Percentiles rank a stretch among this genome's conserved stretches.
phyloP scores from a whole-genome alignment of 2,797 vertebrate genomes.

The Valencia hispanica region DNA sequence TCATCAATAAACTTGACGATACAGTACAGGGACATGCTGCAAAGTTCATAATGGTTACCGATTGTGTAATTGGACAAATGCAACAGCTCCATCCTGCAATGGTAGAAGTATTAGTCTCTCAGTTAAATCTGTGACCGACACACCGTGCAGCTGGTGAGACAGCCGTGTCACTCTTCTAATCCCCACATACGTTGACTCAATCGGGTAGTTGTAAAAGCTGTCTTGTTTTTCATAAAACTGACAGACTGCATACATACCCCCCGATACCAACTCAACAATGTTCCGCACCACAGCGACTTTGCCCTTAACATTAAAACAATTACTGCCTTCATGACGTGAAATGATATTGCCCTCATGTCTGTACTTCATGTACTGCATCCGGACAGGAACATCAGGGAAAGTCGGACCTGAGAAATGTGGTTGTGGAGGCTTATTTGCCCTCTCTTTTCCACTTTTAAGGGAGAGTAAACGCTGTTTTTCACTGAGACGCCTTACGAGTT shows the following conservation, averaged over 20 bases:
- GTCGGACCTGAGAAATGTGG: slow-evolving; percentile 1
- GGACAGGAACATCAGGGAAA: not conserved
- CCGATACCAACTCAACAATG: not conserved
- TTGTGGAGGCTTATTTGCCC: not conserved
- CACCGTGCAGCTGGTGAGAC: not conserved
- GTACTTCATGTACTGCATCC: not conserved
- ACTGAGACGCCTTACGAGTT: not conserved
- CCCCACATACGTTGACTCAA: slow-evolving; percentile 1
- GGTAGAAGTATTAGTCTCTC: slow-evolving; percentile 1
- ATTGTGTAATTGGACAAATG: slow-evolving; percentile 6
- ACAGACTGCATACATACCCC: slow-evolving; percentile 6
- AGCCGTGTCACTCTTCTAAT: slow-evolving; percentile 5
- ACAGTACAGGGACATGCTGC: no score
- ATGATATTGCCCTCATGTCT: slow-evolving; percentile 4
- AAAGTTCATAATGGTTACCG: no score
- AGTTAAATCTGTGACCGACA: not conserved
- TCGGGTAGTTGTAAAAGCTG: not conserved
- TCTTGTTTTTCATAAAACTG: slow-evolving; percentile 9
- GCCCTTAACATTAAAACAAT: slow-evolving; percentile 13
- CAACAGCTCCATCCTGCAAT: not conserved
- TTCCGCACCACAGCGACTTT: slow-evolving; percentile 12
- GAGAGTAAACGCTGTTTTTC: no score
- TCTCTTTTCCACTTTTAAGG: not conserved
- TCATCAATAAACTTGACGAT: no score
- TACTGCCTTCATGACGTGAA: not conserved